Conservation (phyloP, 1,140 invertebrate genomes). For the Atopsyche davidsoni region DNA sequence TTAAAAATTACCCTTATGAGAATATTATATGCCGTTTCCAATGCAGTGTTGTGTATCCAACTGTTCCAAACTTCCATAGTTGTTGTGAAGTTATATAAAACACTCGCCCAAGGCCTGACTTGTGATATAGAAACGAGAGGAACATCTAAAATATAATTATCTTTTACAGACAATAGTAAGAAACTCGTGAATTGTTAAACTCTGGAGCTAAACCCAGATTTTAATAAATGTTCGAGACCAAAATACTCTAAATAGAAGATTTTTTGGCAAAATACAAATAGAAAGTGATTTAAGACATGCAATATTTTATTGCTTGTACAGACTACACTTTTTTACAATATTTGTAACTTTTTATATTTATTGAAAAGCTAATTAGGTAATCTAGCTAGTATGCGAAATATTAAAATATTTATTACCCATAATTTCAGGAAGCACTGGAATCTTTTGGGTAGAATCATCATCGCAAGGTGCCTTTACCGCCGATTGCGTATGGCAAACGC, state of each 20-base stretch:
- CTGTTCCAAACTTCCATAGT: constrained; percentile 16
- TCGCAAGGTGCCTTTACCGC: too few species aligned
- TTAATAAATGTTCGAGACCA: background rate
- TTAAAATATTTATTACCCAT: too few species aligned
- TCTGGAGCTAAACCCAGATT: background rate
- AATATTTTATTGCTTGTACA: constrained; percentile 3
- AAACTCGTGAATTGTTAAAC: too few species aligned
- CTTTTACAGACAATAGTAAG: too few species aligned
- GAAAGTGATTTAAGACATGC: constrained; percentile 10
- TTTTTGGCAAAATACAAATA: constrained; percentile 6
- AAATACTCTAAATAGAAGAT: background rate
- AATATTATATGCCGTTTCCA: constrained; percentile 1
- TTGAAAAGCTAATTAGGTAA: too few species aligned
- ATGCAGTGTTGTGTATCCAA: constrained; percentile 10
- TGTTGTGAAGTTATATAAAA: constrained; percentile 8
- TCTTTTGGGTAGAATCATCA: too few species aligned
- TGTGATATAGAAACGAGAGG: constrained; percentile 2
- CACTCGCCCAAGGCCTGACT: constrained; percentile 8
- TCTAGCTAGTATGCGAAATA: too few species aligned
- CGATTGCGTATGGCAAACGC: too few species aligned
- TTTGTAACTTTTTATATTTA: too few species aligned
- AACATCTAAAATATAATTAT: background rate
- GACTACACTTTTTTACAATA: too few species aligned
- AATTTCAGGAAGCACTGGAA: too few species aligned
- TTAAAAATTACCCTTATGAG: too few species aligned